Evolutionary conservation across 1,140 invertebrate genomes (phyloP).

Genomic region (Saccostrea cuccullata): DNA sequence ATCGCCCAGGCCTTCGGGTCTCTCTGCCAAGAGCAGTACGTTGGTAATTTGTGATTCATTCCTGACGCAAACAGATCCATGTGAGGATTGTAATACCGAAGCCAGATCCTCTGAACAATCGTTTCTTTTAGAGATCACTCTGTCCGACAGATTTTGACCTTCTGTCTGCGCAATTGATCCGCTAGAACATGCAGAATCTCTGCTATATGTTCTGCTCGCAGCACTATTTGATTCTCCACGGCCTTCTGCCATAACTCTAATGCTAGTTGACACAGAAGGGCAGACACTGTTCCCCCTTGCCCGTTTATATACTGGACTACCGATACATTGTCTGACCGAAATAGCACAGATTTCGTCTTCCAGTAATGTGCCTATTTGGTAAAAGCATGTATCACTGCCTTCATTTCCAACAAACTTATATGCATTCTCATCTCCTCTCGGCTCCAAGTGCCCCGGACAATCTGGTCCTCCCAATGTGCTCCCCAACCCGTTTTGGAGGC

Average conservation of each 20-base stretch:
- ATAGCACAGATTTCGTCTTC: neutral
- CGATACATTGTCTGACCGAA: constrained; percentile 42
- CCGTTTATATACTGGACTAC: constrained; percentile 46
- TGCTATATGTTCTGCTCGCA: constrained; percentile 42
- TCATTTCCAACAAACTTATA: constrained; percentile 52
- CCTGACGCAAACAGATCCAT: too few species aligned
- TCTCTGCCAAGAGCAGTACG: neutral
- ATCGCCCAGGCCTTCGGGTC: neutral
- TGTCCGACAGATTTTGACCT: neutral
- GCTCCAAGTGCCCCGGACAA: constrained; percentile 32
- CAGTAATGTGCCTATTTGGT: neutral
- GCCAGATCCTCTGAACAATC: too few species aligned
- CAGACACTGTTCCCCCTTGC: constrained; percentile 44
- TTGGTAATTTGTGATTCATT: neutral
- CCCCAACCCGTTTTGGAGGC: constrained; percentile 39
- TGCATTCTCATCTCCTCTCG: neutral
- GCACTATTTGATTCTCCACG: neutral
- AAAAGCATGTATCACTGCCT: constrained; percentile 48
- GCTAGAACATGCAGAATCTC: neutral
- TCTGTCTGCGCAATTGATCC: neutral
- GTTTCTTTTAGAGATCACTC: constrained; percentile 23
- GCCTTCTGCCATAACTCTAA: constrained; percentile 26
- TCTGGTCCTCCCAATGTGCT: constrained; percentile 29
- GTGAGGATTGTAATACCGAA: too few species aligned
- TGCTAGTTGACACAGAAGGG: constrained; percentile 16